Evolutionary conservation across 2,888 invertebrate genomes (phyloP).

Genomic region (Parochlus steinenii): DNA sequence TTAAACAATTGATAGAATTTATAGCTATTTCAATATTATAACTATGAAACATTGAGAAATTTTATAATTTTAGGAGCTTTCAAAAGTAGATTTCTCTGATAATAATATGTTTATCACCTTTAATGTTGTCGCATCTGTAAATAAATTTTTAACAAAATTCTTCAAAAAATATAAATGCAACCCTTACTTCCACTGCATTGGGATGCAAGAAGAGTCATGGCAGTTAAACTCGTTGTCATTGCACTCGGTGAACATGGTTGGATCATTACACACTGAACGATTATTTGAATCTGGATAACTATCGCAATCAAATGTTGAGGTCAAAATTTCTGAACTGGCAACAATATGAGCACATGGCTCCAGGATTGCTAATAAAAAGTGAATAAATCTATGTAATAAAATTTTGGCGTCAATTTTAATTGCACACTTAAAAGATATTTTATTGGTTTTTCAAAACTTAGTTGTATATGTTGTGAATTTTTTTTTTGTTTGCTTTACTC

Average conservation of each 20-base stretch:
- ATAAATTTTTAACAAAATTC: constrained; percentile 1
- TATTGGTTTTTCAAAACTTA: too few relatives aligned
- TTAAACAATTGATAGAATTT: too few relatives aligned
- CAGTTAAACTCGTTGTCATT: constrained; percentile 38
- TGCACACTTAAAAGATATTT: not conserved
- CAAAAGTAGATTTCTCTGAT: too few relatives aligned
- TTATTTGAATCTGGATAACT: constrained; percentile 38
- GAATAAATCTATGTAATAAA: constrained; percentile 2
- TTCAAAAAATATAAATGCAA: not conserved
- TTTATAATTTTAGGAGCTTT: too few relatives aligned
- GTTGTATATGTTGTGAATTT: too few relatives aligned
- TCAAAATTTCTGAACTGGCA: constrained; percentile 35
- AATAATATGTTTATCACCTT: constrained; percentile 31
- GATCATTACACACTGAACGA: constrained; percentile 35
- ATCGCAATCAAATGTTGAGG: constrained; percentile 40
- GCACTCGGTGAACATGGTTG: constrained; percentile 42
- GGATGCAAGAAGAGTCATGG: constrained; percentile 41
- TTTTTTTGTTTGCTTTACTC: too few relatives aligned
- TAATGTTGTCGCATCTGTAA: constrained; percentile 30
- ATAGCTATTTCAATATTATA: too few relatives aligned
- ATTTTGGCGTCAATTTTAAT: not conserved
- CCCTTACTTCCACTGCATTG: constrained; percentile 36
- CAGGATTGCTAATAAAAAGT: constrained; percentile 35
- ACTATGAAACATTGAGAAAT: too few relatives aligned
- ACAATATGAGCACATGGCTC: constrained; percentile 44